These are phyloP conservation scores for Lytechinus variegatus DNA, from an alignment of 35 echinoderm and acorn worm genomes.

Conservation along the genomic window DNA sequence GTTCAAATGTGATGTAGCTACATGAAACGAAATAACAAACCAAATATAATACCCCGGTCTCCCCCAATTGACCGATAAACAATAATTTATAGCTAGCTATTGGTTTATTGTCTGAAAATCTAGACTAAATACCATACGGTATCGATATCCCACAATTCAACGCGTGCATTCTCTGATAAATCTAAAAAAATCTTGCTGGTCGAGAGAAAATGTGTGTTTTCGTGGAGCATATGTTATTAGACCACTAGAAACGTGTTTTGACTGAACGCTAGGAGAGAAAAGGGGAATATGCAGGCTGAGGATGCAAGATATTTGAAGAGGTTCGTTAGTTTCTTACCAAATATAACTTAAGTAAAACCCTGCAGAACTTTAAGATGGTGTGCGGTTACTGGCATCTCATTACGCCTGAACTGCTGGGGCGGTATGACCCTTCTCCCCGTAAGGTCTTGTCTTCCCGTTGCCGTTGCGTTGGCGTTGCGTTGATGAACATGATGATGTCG, in stretches of 20 bases:
- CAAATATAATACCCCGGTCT: no score
- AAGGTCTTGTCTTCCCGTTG: not conserved
- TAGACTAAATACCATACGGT: not conserved
- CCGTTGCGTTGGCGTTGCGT: no score
- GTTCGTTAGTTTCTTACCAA: constrained; percentile 26
- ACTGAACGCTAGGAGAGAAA: not conserved
- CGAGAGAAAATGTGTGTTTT: not conserved
- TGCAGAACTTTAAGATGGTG: not conserved
- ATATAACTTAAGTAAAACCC: not conserved
- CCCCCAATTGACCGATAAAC: no score
- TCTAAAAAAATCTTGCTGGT: not conserved
- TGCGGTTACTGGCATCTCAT: not conserved
- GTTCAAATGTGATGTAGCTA: no score
- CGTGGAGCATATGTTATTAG: not conserved
- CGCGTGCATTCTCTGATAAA: not conserved
- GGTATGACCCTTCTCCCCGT: not conserved
- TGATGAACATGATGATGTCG: no score
- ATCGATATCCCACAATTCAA: not conserved
- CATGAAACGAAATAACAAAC: no score
- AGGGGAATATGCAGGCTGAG: constrained; percentile 69
- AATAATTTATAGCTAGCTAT: not conserved
- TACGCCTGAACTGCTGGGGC: not conserved
- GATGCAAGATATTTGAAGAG: constrained; percentile 84
- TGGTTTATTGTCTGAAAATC: not conserved
- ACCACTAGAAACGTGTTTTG: not conserved